Evolutionary conservation across 2,113 vertebrate species (phyloP), one percentile per base, ranked within the genome.

Genomic region (Drymodes brunneopygia): DNA sequence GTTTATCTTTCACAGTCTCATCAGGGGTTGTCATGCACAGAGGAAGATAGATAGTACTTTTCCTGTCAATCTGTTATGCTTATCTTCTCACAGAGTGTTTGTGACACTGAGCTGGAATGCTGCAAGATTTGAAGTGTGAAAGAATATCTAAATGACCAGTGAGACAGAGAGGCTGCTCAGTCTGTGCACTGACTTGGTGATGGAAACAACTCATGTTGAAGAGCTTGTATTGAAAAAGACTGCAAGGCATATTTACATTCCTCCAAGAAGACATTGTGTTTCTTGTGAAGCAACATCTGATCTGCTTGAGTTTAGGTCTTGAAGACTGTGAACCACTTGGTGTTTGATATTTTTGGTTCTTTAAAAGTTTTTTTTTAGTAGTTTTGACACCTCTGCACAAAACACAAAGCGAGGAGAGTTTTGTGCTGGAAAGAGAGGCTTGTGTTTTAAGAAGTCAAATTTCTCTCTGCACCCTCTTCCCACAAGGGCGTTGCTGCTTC

Each of bases 21-120:
- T 86, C 62, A 54, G 54, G 36, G 3, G 24, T 36, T 95, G 89
- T 78, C 50, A 47, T 42, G 62, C 61, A 45, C 72, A 70, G 47
- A 60, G 60, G 56, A 78, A 85, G 72, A 65, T 0, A 75, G 33
- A 54, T 77, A 22, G 20, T 60, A 5, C 36, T 88, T 90, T 58
- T 88, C 61, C 28, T 80, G 27, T 65, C 57, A 92, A 12, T 79
- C 82, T 94, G 17, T 72, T 88, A 15, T 25, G 29, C 79, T 91
- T 65, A 44, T 77, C 72, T 79, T 53, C 72, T 92, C 96, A 89
- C 66, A 92, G 79, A 83, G 67, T 38, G 36, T 56, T 92, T 77
- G 45, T 95, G 84, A 94, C 95, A 81, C 71, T 9, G 40, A 81
- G 35, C 91, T 95, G 81, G 81, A 87, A 93, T 88, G 88, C 94